phyloP scores from a whole-genome alignment of 2,113 vertebrate genomes.

The Alaudala cheleensis region DNA sequence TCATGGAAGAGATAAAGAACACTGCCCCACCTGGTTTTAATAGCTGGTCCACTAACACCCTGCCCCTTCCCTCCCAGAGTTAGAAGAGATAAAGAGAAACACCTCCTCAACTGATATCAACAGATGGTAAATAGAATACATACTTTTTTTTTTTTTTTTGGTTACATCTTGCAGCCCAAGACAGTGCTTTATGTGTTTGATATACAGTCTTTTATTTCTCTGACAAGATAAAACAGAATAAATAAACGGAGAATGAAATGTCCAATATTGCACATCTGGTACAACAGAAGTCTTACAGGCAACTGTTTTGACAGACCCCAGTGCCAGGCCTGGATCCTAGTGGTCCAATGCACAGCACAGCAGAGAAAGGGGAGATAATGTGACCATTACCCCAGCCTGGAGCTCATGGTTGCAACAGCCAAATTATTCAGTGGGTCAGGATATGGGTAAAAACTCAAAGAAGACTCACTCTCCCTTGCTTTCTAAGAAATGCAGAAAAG shows the following conservation, averaged over 20 bases:
- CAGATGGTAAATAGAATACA: too few relatives aligned
- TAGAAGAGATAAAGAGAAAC: too few relatives aligned
- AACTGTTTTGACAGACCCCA: not conserved
- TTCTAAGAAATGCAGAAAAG: not conserved
- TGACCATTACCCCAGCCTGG: not conserved
- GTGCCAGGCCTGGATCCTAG: not conserved
- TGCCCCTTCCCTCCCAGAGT: too few relatives aligned
- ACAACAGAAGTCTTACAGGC: not conserved
- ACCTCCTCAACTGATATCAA: too few relatives aligned
- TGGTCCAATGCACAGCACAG: accelerated
- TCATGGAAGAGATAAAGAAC: too few relatives aligned
- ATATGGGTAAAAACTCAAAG: not conserved
- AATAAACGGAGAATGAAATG: not conserved
- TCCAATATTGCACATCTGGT: not conserved
- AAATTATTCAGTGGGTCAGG: not conserved
- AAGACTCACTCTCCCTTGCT: not conserved
- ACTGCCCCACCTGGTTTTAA: too few relatives aligned
- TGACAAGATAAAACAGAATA: not conserved
- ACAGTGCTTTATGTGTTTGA: not conserved
- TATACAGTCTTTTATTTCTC: not conserved
- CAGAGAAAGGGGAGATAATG: not conserved
- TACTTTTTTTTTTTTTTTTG: too few relatives aligned
- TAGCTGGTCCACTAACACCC: too few relatives aligned
- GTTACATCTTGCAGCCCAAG: too few relatives aligned
- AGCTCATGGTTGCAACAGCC: not conserved